These are phyloP conservation scores for Babyrousa celebensis DNA, from an alignment of 2,797 vertebrate genomes.

Conservation along the genomic window DNA sequence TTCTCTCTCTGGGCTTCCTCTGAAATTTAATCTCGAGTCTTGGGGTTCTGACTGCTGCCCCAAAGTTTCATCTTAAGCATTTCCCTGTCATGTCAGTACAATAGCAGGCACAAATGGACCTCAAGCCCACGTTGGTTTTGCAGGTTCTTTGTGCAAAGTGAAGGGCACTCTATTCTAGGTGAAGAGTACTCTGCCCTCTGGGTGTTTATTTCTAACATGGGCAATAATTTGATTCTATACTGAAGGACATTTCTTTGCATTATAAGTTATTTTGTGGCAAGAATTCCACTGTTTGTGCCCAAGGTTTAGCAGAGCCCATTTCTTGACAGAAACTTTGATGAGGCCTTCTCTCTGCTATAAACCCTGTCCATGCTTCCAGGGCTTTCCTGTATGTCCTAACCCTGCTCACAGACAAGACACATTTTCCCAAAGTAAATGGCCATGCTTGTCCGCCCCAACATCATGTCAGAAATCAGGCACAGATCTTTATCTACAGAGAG, in stretches of 20 bases:
- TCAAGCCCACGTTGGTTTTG: background rate
- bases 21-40: constrained; percentile 26
- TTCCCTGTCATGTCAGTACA: background rate
- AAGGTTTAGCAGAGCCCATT: background rate
- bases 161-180: background rate
- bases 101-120: background rate
- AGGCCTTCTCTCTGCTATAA: background rate
- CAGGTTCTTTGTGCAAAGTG: background rate
- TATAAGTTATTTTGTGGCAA: constrained; percentile 40
- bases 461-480: background rate
- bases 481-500: background rate
- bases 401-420: background rate
- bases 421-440: background rate
- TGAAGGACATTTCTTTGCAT: constrained; percentile 34
- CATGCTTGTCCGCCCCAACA: background rate
- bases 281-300: constrained; percentile 4
- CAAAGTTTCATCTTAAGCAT: background rate
- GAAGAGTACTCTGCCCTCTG: background rate
- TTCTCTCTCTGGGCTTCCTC: background rate
- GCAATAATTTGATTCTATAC: constrained; percentile 52
- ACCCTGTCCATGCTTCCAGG: background rate
- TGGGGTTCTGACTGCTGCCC: background rate
- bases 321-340: constrained; percentile 2
- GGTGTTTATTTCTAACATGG: background rate
- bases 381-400: background rate